Evolutionary conservation across 1,140 invertebrate genomes (phyloP).

Genomic region (Thaumetopoea pityocampa): DNA sequence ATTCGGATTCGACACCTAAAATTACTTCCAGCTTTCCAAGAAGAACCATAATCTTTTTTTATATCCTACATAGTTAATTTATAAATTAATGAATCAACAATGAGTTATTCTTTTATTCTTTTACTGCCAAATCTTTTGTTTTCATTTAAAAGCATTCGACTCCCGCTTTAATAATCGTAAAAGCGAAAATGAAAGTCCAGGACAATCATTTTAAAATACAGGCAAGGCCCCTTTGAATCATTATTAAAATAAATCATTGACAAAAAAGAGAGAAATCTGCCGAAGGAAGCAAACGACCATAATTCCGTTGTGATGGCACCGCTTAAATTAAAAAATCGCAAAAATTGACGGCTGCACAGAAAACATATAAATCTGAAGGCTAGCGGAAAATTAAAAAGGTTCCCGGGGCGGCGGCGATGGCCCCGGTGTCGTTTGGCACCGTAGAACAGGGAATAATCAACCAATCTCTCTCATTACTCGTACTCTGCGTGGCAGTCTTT

Average conservation of each 20-base stretch:
- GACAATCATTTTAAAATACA: slow-evolving; percentile 19
- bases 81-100: too few relatives aligned
- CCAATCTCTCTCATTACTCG: slow-evolving; percentile 38
- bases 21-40: too few relatives aligned
- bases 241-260: slow-evolving; percentile 19
- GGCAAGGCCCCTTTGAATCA: slow-evolving; percentile 14
- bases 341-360: slow-evolving; percentile 61
- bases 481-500: slow-evolving; percentile 19
- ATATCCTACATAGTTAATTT: too few relatives aligned
- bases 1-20: too few relatives aligned
- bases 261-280: slow-evolving; percentile 16
- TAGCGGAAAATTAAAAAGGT: slow-evolving; percentile 68
- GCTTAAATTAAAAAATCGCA: slow-evolving; percentile 66
- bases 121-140: too few relatives aligned
- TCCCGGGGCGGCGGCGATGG: slow-evolving; percentile 35
- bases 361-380: slow-evolving; percentile 69
- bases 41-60: too few relatives aligned
- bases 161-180: too few relatives aligned
- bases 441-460: slow-evolving; percentile 30
- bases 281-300: slow-evolving; percentile 46
- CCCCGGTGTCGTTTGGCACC: slow-evolving; percentile 27
- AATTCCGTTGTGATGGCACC: slow-evolving; percentile 48
- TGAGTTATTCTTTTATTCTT: too few relatives aligned
- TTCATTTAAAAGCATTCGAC: too few relatives aligned
- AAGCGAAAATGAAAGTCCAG: too few relatives aligned